Evolutionary conservation across 2,888 invertebrate genomes (phyloP).

Genomic region (Dascillus cervinus): DNA sequence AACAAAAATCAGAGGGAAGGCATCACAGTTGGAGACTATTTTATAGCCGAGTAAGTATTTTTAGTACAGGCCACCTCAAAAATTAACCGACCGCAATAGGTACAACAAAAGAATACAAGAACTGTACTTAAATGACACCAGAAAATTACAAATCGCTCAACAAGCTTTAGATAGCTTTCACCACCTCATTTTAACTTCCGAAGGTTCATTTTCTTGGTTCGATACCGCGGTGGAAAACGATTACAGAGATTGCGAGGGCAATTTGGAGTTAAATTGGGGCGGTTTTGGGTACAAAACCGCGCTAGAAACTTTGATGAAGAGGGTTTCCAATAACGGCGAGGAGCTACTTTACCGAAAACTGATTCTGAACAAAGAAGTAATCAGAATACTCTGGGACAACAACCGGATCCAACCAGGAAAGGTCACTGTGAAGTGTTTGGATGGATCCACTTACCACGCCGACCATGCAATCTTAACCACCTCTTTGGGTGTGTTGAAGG

Average conservation of each 20-base stretch:
- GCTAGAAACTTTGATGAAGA: conserved; percentile 51
- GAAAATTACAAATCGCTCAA: background rate
- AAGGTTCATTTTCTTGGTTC: conserved; percentile 54
- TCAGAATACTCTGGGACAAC: conserved; percentile 15
- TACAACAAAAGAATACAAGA: conserved; percentile 1
- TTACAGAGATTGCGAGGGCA: conserved; percentile 59
- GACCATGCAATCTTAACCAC: conserved; percentile 58
- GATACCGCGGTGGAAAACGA: conserved; percentile 55
- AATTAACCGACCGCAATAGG: background rate
- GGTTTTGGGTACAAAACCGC: conserved; percentile 57
- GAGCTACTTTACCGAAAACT: conserved; percentile 16
- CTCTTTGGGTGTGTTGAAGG: conserved; percentile 60
- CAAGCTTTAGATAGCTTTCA: conserved; percentile 2
- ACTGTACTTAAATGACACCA: background rate
- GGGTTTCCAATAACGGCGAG: conserved; percentile 19
- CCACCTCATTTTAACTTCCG: conserved; percentile 15
- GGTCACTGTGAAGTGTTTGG: conserved; percentile 42
- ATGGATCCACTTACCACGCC: conserved; percentile 45
- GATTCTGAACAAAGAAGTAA: conserved; percentile 16
- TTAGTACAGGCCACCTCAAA: background rate
- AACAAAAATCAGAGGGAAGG: conserved; percentile 12
- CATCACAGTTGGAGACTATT: conserved; percentile 14
- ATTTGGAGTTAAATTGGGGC: conserved; percentile 61
- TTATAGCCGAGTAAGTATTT: conserved; percentile 11
- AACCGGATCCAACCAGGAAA: conserved; percentile 1